Base-by-base conservation (phyloP, 2,888 invertebrate genomes). In the Drepana falcataria region DNA sequence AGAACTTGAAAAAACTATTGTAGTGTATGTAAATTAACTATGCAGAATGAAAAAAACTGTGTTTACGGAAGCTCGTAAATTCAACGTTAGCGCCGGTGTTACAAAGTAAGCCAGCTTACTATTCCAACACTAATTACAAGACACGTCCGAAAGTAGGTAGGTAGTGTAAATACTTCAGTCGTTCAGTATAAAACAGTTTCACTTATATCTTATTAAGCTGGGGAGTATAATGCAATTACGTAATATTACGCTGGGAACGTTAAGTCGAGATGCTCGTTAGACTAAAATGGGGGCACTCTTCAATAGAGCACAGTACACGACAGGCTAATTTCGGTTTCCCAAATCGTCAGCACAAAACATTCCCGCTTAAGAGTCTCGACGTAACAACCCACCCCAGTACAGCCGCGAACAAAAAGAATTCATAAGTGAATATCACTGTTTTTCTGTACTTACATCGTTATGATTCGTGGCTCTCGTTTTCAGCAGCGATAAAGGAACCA, bases 351-450 rank as follows among this genome's bases (percentile, higher is more conserved):
- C 61, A 63, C 66, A 65, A 69, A 62, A 69, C 64, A 64, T 66
- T 65, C 59, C 47, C 58, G 53, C 57, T 47, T 37, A 21, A 21
- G 48, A 51, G 51, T 40, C 51, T 51, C 35, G 51, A 49, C 48
- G 47, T 55, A 65, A 61, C 62, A 59, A 55, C 57, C 59, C 59
- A 59, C 56, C 60, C 56, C 49, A 53, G 60, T 62, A 59, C 62
- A 65, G 72, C 69, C 71, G 65, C 62, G 65, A 66, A 74, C 71
- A 73, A 74, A 81, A 79, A 75, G 73, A 79, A 80, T 73, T 65
- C 71, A 75, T 82, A 84, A 87, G 83, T 83, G 85, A 85, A 86
- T 84, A 83, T 80, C 76, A 76, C 70, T 84, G 87, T 87, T 78
- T 75, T 75, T 69, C 69, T 74, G 73, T 74, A 73, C 73, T 77